Conservation (phyloP, 2,113 vertebrate genomes). For the Paradisaea rubra region DNA sequence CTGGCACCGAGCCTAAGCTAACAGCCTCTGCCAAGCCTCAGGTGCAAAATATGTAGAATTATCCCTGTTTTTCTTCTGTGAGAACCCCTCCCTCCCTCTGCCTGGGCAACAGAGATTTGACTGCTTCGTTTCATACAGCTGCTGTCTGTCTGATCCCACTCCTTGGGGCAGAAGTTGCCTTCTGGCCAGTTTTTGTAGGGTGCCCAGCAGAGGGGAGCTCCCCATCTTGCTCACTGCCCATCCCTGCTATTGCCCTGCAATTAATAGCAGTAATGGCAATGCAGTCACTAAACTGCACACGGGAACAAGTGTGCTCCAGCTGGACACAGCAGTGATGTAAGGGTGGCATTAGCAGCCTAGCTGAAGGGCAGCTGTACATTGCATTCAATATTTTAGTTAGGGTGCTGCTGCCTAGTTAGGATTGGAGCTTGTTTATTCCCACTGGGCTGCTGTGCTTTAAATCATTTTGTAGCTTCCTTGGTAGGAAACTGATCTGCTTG, state of each 20-base stretch:
- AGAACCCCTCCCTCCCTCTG: not conserved
- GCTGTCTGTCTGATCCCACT: not conserved
- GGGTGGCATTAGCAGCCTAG: not conserved
- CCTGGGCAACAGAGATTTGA: not conserved
- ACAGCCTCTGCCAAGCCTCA: conserved; percentile 25
- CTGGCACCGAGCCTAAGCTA: conserved; percentile 14
- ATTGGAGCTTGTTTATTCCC: not conserved
- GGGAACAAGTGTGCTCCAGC: not conserved
- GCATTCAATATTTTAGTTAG: not conserved
- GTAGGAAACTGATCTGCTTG: not conserved
- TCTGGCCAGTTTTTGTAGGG: not conserved
- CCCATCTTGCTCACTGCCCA: not conserved
- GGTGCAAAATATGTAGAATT: not conserved
- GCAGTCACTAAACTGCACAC: not conserved
- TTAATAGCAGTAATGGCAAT: not conserved
- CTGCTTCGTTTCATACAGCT: not conserved
- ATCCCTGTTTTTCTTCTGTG: not conserved
- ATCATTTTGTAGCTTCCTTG: not conserved
- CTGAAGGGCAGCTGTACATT: not conserved
- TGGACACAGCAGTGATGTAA: not conserved
- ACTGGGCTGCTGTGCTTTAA: not conserved
- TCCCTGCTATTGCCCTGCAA: not conserved
- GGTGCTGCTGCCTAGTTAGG: not conserved
- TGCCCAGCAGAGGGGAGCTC: not conserved
- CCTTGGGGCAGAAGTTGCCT: not conserved